Evolutionary conservation across 2,113 vertebrate genomes (phyloP).

Genomic region (Sciurus niger): DNA sequence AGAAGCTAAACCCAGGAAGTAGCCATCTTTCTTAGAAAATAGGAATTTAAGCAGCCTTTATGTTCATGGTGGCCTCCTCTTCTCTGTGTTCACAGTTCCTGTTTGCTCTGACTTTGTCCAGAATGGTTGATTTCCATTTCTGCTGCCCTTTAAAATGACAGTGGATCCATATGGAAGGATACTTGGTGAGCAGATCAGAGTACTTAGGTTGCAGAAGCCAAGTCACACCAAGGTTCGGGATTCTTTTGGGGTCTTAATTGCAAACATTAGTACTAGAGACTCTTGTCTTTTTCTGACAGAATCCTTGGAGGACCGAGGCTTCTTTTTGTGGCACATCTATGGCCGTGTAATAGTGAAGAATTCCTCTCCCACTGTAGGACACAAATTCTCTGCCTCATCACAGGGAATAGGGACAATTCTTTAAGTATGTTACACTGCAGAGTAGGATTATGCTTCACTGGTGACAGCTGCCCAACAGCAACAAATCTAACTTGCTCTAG

Average conservation of each 20-base stretch:
- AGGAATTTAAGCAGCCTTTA: not conserved
- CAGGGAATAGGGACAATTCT: not conserved
- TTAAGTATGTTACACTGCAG: not conserved
- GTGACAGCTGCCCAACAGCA: not conserved
- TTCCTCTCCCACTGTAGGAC: accelerated
- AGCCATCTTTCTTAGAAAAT: not conserved
- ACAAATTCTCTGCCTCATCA: not conserved
- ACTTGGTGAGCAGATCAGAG: not conserved
- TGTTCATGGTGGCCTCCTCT: not conserved
- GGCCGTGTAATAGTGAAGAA: not conserved
- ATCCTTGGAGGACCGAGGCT: not conserved
- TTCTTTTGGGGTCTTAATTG: not conserved
- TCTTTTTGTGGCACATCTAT: not conserved
- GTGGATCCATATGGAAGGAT: not conserved
- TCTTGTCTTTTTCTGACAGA: not conserved
- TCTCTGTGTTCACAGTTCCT: not conserved
- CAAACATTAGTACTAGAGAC: not conserved
- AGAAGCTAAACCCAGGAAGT: not conserved
- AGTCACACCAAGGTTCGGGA: accelerated
- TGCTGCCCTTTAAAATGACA: not conserved
- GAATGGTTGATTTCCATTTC: accelerated
- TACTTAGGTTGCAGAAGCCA: not conserved
- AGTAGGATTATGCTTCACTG: not conserved
- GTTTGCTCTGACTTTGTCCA: not conserved
- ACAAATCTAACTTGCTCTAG: not conserved